These are phyloP conservation scores for Etheostoma cragini DNA, from an alignment of 2,113 vertebrate genomes.

Conservation along the genomic window DNA sequence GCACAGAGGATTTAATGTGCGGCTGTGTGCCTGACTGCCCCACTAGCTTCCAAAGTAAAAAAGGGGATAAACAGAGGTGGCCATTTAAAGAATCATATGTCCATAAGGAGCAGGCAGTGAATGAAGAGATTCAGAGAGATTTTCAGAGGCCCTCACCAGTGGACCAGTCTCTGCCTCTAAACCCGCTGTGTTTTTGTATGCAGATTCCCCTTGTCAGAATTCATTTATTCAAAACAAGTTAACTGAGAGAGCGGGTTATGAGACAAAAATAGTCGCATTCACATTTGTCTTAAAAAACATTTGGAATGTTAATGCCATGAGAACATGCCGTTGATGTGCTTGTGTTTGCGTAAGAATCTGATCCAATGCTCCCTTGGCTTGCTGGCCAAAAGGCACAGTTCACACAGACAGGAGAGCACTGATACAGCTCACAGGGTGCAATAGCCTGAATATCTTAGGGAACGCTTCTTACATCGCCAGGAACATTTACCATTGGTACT, in stretches of 20 bases:
- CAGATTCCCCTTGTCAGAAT: slow-evolving; percentile 83
- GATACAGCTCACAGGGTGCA: slow-evolving; percentile 64
- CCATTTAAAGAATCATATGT: slow-evolving; percentile 73
- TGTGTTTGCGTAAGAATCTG: slow-evolving; percentile 77
- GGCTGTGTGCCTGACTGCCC: slow-evolving; percentile 52
- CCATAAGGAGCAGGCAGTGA: slow-evolving; percentile 65
- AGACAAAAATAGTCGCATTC: slow-evolving; percentile 80
- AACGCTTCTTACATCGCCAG: slow-evolving; percentile 53
- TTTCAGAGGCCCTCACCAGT: slow-evolving; percentile 65
- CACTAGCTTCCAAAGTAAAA: slow-evolving; percentile 45
- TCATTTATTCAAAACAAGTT: slow-evolving; percentile 79
- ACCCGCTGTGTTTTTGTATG: slow-evolving; percentile 82
- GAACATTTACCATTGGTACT: slow-evolving; percentile 53
- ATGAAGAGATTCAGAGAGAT: slow-evolving; percentile 74
- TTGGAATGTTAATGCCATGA: slow-evolving; percentile 79
- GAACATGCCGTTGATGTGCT: slow-evolving; percentile 74
- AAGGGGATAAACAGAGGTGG: slow-evolving; percentile 66
- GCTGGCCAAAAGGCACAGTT: slow-evolving; percentile 50
- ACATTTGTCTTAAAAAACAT: slow-evolving; percentile 74
- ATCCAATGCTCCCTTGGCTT: slow-evolving; percentile 58
- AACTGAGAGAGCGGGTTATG: slow-evolving; percentile 69
- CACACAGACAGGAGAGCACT: slow-evolving; percentile 60
- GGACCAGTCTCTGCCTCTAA: slow-evolving; percentile 58
- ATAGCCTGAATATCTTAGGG: slow-evolving; percentile 54
- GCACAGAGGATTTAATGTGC: slow-evolving; percentile 67